Conservation (phyloP, 2,888 invertebrate species). For the Spicauda simplicius region DNA sequence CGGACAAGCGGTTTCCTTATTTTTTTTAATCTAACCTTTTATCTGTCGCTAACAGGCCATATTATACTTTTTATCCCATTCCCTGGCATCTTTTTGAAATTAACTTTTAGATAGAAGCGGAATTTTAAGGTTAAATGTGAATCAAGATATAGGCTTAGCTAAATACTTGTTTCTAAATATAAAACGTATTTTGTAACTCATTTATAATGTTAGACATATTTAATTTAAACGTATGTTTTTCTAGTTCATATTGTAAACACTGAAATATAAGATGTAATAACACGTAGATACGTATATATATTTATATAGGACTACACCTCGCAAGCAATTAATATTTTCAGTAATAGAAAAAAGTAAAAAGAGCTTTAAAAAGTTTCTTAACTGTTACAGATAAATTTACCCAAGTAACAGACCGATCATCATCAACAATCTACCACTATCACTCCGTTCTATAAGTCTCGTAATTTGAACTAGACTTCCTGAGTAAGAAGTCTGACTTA, state of each 20-base stretch:
- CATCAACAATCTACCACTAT: slow-evolving; percentile 22
- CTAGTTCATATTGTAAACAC: too few relatives aligned
- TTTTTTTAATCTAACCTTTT: slow-evolving; percentile 7
- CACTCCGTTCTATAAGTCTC: slow-evolving; percentile 11
- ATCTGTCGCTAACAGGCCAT: not conserved
- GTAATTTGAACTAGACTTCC: not conserved
- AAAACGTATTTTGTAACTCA: too few relatives aligned
- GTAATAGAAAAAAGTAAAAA: too few relatives aligned
- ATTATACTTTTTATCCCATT: not conserved
- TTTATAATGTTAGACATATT: too few relatives aligned
- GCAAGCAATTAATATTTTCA: too few relatives aligned
- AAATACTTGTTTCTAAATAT: too few relatives aligned
- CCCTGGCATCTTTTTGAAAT: not conserved
- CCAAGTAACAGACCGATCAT: slow-evolving; percentile 14
- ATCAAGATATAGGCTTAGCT: too few relatives aligned
- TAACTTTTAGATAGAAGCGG: not conserved
- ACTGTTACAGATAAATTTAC: not conserved
- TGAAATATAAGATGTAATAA: too few relatives aligned
- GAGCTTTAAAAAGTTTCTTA: not conserved
- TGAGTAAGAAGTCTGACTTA: not conserved
- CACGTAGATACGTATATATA: too few relatives aligned
- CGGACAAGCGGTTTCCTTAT: slow-evolving; percentile 4
- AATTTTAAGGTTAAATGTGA: not conserved
- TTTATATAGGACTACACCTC: too few relatives aligned
- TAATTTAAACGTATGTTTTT: too few relatives aligned